Evolutionary conservation across 2,113 vertebrate genomes (phyloP).

Genomic region (Gila orcuttii): DNA sequence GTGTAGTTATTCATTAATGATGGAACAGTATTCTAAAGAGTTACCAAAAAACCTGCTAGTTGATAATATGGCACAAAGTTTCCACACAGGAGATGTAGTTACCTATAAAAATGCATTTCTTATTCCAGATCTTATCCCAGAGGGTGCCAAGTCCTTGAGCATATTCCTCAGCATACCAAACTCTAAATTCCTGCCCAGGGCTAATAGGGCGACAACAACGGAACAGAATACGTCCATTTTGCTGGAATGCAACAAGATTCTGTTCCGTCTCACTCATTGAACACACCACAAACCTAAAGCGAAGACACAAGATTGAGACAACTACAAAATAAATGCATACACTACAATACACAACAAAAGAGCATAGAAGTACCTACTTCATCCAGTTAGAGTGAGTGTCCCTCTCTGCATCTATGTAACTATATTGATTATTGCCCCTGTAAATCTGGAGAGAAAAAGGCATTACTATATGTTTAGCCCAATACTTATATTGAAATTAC

Average conservation of each 20-base stretch:
- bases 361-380: constrained; percentile 71
- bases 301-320: not conserved
- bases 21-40: no score
- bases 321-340: not conserved
- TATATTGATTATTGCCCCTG: constrained; percentile 72
- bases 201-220: constrained; percentile 72
- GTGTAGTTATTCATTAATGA: no score
- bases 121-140: constrained; percentile 72
- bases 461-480: not conserved
- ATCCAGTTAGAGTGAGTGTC: constrained; percentile 83
- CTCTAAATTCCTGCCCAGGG: constrained; percentile 74
- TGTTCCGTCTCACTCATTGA: constrained; percentile 71
- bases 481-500: not conserved
- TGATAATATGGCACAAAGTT: not conserved
- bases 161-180: constrained; percentile 75
- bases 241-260: constrained; percentile 75
- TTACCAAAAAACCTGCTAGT: not conserved
- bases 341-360: not conserved
- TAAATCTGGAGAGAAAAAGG: constrained; percentile 69
- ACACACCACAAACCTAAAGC: constrained; percentile 70
- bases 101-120: constrained; percentile 68
- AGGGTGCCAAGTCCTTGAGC: constrained; percentile 62
- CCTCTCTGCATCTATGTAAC: constrained; percentile 79
- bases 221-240: constrained; percentile 72
- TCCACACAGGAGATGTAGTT: not conserved